These are phyloP conservation scores for Zele albiditarsus DNA, from an alignment of 2,888 invertebrate genomes.

Conservation along the genomic window DNA sequence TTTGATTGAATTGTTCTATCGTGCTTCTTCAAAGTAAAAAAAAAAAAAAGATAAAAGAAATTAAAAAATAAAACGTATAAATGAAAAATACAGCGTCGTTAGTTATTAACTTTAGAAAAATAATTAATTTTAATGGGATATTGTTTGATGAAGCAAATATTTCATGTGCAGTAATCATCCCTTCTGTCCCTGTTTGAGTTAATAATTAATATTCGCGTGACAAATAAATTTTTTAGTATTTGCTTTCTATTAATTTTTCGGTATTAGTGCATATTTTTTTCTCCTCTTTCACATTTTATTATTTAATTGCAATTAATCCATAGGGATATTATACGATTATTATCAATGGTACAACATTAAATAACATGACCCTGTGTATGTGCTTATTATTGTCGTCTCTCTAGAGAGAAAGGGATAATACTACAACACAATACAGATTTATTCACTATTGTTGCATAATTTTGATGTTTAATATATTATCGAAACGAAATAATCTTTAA, in stretches of 20 bases:
- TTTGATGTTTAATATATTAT: conserved; percentile 33
- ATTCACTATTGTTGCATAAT: not conserved
- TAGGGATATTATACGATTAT: conserved; percentile 5
- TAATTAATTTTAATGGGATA: not conserved
- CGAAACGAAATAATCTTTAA: conserved; percentile 35
- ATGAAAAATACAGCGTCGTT: not conserved
- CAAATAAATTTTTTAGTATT: not conserved
- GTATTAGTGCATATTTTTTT: not conserved
- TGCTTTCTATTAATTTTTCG: not conserved
- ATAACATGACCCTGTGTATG: not conserved
- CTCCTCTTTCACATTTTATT: not conserved
- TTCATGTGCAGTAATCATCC: not conserved
- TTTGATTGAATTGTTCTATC: conserved; percentile 11
- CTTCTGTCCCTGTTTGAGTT: not conserved
- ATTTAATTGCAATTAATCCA: conserved; percentile 1
- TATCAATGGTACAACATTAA: conserved; percentile 1
- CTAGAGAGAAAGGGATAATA: not conserved
- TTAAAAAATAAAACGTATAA: not conserved
- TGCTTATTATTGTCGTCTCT: not conserved
- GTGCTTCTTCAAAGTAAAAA: not conserved
- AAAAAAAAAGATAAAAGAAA: not conserved
- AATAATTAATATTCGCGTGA: conserved; percentile 16
- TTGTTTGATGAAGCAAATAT: not conserved
- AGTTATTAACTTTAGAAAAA: not conserved
- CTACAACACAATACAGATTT: not conserved